Conservation (phyloP, 2,113 vertebrate species). For the Plectropomus leopardus region DNA sequence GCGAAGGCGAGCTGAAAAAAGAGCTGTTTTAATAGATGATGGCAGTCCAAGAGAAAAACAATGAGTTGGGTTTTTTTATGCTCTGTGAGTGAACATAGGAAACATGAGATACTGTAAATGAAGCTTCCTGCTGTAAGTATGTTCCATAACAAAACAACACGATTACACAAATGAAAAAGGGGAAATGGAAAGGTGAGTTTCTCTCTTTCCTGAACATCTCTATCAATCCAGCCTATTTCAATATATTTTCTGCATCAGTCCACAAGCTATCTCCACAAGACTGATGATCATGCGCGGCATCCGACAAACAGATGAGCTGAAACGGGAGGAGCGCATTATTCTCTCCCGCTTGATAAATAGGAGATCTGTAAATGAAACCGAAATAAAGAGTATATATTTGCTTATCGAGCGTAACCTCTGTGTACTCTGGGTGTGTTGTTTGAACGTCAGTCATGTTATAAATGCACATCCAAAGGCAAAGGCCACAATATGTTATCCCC, state of each 20-base stretch:
- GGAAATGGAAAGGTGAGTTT: conserved; percentile 30
- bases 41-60: conserved; percentile 46
- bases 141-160: conserved; percentile 46
- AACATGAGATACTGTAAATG: conserved; percentile 30
- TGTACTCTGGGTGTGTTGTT: conserved; percentile 7
- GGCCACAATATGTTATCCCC: conserved; percentile 39
- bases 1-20: conserved; percentile 42
- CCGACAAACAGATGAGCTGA: conserved; percentile 66
- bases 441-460: conserved; percentile 50
- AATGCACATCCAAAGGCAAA: conserved; percentile 48
- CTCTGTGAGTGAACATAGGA: conserved; percentile 19
- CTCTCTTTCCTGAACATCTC: conserved; percentile 40
- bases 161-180: conserved; percentile 41
- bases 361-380: conserved; percentile 53
- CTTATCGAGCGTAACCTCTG: conserved; percentile 43
- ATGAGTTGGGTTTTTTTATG: conserved; percentile 5
- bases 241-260: conserved; percentile 71
- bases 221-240: conserved; percentile 72
- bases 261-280: conserved; percentile 61
- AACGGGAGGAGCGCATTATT: conserved; percentile 60
- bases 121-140: conserved; percentile 15
- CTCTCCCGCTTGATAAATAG: conserved; percentile 62
- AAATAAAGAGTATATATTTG: conserved; percentile 55
- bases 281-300: conserved; percentile 55
- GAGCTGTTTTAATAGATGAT: conserved; percentile 48